Evolutionary conservation across 2,888 invertebrate genomes (phyloP).

Genomic region (Plagiodera versicolora): DNA sequence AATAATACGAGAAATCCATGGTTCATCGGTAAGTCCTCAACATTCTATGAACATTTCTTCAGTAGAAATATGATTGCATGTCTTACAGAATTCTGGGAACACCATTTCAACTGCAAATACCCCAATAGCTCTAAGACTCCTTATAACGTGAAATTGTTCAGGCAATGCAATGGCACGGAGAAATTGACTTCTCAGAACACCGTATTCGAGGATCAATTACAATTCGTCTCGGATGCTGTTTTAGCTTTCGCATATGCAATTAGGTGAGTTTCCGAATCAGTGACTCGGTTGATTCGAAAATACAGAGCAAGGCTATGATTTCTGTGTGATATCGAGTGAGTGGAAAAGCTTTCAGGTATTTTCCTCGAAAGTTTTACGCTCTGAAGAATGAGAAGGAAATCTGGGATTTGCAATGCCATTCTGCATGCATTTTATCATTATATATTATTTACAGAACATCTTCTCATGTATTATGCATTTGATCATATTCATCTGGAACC

Average conservation of each 20-base stretch:
- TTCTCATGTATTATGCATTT: no score
- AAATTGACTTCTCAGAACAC: conserved; percentile 74
- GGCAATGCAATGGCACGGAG: conserved; percentile 77
- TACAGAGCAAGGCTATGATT: no score
- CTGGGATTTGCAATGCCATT: no score
- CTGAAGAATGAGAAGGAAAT: no score
- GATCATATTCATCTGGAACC: no score
- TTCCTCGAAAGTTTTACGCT: no score
- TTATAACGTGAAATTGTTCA: conserved; percentile 74
- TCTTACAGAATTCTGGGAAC: conserved; percentile 87
- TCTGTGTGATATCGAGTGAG: no score
- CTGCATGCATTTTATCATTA: no score
- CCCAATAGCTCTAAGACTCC: conserved; percentile 80
- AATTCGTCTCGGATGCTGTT: conserved; percentile 95
- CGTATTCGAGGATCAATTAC: conserved; percentile 89
- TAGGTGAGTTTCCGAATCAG: conserved; percentile 57
- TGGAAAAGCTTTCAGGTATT: no score
- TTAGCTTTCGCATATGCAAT: conserved; percentile 92
- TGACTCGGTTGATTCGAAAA: neutral
- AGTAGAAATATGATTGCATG: neutral
- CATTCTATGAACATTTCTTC: no score
- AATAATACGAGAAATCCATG: conserved; percentile 92
- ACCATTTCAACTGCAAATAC: conserved; percentile 88
- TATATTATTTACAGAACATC: no score
- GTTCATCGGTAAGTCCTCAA: conserved; percentile 93